phyloP scores from a whole-genome alignment of 2,888 invertebrate genomes.

The Nemotelus nigrinus region DNA sequence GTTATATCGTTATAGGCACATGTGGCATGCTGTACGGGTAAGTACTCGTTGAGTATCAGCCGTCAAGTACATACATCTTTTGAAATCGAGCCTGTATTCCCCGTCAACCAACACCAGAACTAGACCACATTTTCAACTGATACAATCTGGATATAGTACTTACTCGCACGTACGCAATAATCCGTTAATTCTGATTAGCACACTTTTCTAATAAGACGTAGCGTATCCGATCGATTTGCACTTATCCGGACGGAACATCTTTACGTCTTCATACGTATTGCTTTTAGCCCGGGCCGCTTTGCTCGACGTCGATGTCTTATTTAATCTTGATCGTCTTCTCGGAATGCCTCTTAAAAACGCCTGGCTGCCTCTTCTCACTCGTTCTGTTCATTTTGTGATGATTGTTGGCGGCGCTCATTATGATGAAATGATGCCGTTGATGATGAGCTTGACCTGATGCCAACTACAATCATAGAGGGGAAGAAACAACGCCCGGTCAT shows the following conservation, averaged over 20 bases:
- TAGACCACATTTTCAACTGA: too few relatives aligned
- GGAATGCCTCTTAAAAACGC: not conserved
- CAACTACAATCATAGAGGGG: not conserved
- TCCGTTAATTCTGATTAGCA: slow-evolving; percentile 41
- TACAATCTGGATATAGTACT: not conserved
- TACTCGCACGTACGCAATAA: not conserved
- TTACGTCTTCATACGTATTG: not conserved
- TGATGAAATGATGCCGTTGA: not conserved
- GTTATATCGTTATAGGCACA: not conserved
- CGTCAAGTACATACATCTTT: too few relatives aligned
- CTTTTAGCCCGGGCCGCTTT: not conserved
- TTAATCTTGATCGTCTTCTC: not conserved
- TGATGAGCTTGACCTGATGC: slow-evolving; percentile 14
- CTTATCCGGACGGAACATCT: slow-evolving; percentile 36
- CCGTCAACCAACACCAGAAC: too few relatives aligned
- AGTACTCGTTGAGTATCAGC: too few relatives aligned
- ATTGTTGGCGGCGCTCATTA: slow-evolving; percentile 1
- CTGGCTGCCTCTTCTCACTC: too few relatives aligned
- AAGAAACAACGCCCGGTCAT: too few relatives aligned
- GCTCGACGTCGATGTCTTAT: slow-evolving; percentile 8
- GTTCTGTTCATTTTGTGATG: not conserved
- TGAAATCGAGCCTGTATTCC: too few relatives aligned
- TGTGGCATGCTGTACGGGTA: too few relatives aligned
- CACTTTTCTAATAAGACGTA: slow-evolving; percentile 31
- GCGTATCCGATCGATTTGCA: slow-evolving; percentile 40